Percentiles rank a stretch among this genome's conserved stretches.
Evolutionary conservation across 53 echinoderm and acorn worm species (phyloP).

Genomic region (Stichopus horrens): DNA sequence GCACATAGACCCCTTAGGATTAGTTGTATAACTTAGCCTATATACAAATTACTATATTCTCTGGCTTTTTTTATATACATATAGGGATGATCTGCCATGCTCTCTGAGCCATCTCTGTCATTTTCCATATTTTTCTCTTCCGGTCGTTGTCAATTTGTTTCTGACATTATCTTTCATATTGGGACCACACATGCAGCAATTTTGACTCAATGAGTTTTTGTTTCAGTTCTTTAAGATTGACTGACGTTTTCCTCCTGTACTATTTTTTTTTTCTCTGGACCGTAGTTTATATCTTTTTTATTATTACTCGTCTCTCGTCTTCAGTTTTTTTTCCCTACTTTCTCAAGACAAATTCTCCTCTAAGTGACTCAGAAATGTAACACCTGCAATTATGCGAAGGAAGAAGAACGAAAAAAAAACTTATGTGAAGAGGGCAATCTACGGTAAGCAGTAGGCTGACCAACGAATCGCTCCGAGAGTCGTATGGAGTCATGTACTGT

Average conservation of each 20-base stretch:
- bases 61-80: no score
- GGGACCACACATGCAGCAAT: slow-evolving; percentile 39
- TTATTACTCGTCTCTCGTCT: background rate
- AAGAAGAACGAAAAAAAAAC: no score
- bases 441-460: slow-evolving; percentile 13
- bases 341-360: background rate
- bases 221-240: slow-evolving; percentile 40
- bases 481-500: no score
- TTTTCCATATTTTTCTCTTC: slow-evolving; percentile 30
- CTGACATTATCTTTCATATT: slow-evolving; percentile 24
- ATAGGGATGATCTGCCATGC: no score
- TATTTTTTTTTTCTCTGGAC: slow-evolving; percentile 7
- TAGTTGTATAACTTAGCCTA: background rate
- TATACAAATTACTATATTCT: background rate
- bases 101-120: background rate
- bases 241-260: slow-evolving; percentile 27
- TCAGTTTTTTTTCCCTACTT: background rate
- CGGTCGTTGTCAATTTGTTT: slow-evolving; percentile 26
- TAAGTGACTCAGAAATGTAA: slow-evolving; percentile 39
- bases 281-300: background rate
- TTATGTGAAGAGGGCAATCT: background rate
- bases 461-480: slow-evolving; percentile 2
- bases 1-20: slow-evolving; percentile 11
- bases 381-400: slow-evolving; percentile 36
- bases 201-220: slow-evolving; percentile 39